Base-by-base conservation (phyloP, 2,888 invertebrate species). In the Lycophotia porphyrea region DNA sequence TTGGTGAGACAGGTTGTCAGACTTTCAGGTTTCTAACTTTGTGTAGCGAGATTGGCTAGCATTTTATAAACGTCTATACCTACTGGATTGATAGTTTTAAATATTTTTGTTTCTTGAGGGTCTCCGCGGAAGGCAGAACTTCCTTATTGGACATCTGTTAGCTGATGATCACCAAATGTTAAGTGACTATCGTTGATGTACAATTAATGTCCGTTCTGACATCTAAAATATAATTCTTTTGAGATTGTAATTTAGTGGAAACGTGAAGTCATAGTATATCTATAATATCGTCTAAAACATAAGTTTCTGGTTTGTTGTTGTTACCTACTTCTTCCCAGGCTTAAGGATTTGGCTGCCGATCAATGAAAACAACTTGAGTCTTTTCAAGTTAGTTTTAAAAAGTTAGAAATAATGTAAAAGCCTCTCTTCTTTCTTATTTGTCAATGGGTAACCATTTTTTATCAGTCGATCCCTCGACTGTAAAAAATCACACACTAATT, bases 41-140 rank as follows among this genome's bases (percentile, higher is more conserved):
- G 4, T 34, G 36, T 8, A 55, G 15, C 55, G 27, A 68, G 27
- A 36, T 55, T 5, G 36, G 27, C 39, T 36, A 13, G 27, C 27
- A 24, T 39, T 27, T 27, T 52, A 11, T 52, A n/a, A 55, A 27
- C 27, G 15, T 18, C 18, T 8, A 18, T 18, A 31, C n/a, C n/a
- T n/a, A n/a, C 55, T 31, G 7, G 24, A 64, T n/a, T 72, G 18
- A 72, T 55, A 69, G 39, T 18, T 42, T 18, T n/a, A 4, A n/a
- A 42, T 61, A 49, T 72, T 74, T 74, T 63, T 71, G 72, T 74
- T 76, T 67, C 42, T 73, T 34, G 61, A 67, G 60, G 76, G 47
- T 74, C 75, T 67, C 7, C 64, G 76, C 76, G 18, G 61, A 61
- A 63, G 64, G 76, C 75, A 61, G 52, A 44, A 7, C n/a, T 68